Conservation (phyloP, 2,888 invertebrate species). For the Chalcosyrphus nemorum region DNA sequence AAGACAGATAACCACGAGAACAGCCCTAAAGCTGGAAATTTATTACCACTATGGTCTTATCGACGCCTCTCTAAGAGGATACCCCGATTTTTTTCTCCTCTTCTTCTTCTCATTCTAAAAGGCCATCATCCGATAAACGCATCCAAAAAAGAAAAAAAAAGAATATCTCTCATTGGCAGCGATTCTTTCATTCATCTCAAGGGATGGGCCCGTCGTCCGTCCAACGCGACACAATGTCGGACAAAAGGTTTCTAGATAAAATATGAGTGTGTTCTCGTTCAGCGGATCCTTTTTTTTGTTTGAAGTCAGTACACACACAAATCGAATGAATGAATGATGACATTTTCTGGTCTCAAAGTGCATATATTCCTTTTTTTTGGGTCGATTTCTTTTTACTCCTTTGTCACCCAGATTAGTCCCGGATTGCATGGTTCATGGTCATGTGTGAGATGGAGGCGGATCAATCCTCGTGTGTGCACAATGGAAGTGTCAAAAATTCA, state of each 20-base stretch:
- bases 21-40: constrained; percentile 65
- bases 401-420: constrained; percentile 68
- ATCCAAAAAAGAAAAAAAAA: constrained; percentile 22
- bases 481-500: constrained; percentile 62
- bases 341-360: constrained; percentile 32
- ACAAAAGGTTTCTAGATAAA: constrained; percentile 68
- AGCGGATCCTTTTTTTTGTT: constrained; percentile 38
- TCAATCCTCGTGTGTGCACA: constrained; percentile 46
- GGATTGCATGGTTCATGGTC: constrained; percentile 43
- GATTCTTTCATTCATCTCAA: constrained; percentile 52
- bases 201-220: constrained; percentile 41
- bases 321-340: constrained; percentile 70
- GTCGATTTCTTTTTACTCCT: constrained; percentile 33
- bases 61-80: constrained; percentile 63
- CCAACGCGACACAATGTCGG: constrained; percentile 31
- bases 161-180: constrained; percentile 48
- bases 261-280: constrained; percentile 53
- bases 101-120: constrained; percentile 28
- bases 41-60: constrained; percentile 67
- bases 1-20: constrained; percentile 65
- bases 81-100: constrained; percentile 30
- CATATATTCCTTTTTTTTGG: constrained; percentile 13
- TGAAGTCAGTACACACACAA: constrained; percentile 33
- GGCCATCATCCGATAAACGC: constrained; percentile 68
- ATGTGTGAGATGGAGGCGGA: constrained; percentile 48